Evolutionary conservation across 2,797 vertebrate species (phyloP).

Genomic region (Pitangus sulphuratus): DNA sequence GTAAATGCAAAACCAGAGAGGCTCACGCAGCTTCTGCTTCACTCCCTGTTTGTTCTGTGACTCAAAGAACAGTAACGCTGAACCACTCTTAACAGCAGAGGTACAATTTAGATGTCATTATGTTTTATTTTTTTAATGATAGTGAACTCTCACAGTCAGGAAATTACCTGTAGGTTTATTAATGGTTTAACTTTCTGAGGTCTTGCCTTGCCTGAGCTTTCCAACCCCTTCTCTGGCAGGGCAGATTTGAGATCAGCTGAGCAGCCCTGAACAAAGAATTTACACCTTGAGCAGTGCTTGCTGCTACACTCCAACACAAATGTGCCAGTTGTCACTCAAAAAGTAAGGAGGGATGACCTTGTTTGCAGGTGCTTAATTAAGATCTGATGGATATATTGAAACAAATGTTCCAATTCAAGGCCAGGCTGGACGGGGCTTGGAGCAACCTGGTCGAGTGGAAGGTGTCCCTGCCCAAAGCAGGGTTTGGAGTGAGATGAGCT

Average conservation of each 20-base stretch:
- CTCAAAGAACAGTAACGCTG: background rate
- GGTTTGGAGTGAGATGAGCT: background rate
- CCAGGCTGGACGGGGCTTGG: accelerated
- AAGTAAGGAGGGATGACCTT: background rate
- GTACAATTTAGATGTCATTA: background rate
- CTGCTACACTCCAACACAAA: background rate
- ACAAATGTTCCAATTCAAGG: background rate
- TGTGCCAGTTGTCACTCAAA: background rate
- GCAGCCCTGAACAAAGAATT: background rate
- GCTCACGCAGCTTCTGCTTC: background rate
- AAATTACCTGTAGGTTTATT: background rate
- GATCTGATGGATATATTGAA: background rate
- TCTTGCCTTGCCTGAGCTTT: background rate
- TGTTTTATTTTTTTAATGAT: background rate
- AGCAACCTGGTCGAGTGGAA: background rate
- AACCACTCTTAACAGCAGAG: background rate
- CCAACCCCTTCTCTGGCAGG: background rate
- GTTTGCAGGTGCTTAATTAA: background rate
- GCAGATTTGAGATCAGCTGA: background rate
- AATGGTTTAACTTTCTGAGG: background rate
- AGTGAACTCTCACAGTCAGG: background rate
- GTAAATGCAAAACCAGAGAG: conserved; percentile 29
- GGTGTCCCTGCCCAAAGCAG: background rate
- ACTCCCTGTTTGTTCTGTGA: background rate
- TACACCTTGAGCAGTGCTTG: background rate